Percentiles rank a stretch among this genome's conserved stretches.
Conservation (phyloP, 2,888 invertebrate species). For the Podotricha telesiphe region DNA sequence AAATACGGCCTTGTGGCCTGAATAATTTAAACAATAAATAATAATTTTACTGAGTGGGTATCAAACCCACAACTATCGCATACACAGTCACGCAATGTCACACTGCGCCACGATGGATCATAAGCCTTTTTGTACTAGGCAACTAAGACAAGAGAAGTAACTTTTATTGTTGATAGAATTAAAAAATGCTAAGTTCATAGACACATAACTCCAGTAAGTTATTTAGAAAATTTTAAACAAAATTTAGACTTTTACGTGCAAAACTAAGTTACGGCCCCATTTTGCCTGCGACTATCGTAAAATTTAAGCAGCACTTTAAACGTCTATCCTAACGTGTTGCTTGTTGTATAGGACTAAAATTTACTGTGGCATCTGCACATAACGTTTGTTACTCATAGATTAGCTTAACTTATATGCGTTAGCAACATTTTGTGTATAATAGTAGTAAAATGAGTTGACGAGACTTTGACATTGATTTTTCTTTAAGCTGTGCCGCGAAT, state of each 20-base stretch:
- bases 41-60: too few species aligned
- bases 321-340: conserved; percentile 29
- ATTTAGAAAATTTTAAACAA: conserved; percentile 17
- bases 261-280: conserved; percentile 24
- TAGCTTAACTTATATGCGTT: conserved; percentile 8
- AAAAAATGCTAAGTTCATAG: background rate
- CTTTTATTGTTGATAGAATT: background rate
- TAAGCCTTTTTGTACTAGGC: too few species aligned
- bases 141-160: background rate
- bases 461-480: too few species aligned
- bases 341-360: conserved; percentile 25
- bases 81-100: too few species aligned
- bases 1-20: too few species aligned
- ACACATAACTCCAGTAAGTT: conserved; percentile 10
- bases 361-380: conserved; percentile 24
- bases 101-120: too few species aligned
- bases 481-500: too few species aligned
- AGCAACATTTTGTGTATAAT: background rate
- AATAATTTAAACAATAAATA: too few species aligned
- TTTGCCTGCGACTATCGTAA: conserved; percentile 29
- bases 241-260: conserved; percentile 21
- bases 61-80: too few species aligned
- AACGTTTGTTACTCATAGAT: conserved; percentile 20
- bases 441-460: too few species aligned
- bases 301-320: conserved; percentile 30